Conservation (phyloP, 1,140 invertebrate genomes). For the Lerema accius region DNA sequence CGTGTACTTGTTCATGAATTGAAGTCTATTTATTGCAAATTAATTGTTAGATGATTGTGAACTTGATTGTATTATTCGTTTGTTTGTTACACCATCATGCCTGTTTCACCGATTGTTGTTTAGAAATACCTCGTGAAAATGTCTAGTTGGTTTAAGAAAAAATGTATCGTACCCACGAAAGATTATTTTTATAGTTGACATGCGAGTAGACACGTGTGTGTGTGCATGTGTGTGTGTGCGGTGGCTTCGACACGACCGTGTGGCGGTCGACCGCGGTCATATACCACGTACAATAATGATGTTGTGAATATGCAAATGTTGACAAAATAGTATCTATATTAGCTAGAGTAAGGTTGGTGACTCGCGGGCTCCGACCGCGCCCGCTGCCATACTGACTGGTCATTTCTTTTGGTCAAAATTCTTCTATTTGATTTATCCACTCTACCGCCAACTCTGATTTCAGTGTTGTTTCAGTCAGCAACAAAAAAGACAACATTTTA, state of each 20-base stretch:
- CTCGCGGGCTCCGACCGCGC: background rate
- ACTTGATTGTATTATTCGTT: slow-evolving; percentile 1
- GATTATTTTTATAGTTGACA: slow-evolving; percentile 8
- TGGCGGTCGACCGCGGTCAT: background rate
- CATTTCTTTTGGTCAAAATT: too few species aligned
- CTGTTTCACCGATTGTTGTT: background rate
- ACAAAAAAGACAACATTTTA: background rate
- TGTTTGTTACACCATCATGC: background rate
- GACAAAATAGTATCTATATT: slow-evolving; percentile 5
- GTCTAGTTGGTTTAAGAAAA: background rate
- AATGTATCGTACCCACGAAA: background rate
- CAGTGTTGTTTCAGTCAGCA: too few species aligned
- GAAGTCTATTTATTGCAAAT: too few species aligned
- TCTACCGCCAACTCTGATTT: too few species aligned
- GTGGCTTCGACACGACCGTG: slow-evolving; percentile 4
- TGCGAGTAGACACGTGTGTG: background rate
- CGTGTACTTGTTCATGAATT: too few species aligned
- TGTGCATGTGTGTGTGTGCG: slow-evolving; percentile 3
- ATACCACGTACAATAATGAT: slow-evolving; percentile 19
- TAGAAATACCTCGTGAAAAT: slow-evolving; percentile 2
- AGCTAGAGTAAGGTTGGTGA: slow-evolving; percentile 14
- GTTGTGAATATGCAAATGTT: slow-evolving; percentile 24
- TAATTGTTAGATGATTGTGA: too few species aligned
- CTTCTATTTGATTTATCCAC: too few species aligned
- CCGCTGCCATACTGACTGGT: too few species aligned